A percentile compares a stretch with the other conserved stretches of the same genome.
Conservation (phyloP, 2,888 invertebrate genomes). For the Monochamus alternatus region DNA sequence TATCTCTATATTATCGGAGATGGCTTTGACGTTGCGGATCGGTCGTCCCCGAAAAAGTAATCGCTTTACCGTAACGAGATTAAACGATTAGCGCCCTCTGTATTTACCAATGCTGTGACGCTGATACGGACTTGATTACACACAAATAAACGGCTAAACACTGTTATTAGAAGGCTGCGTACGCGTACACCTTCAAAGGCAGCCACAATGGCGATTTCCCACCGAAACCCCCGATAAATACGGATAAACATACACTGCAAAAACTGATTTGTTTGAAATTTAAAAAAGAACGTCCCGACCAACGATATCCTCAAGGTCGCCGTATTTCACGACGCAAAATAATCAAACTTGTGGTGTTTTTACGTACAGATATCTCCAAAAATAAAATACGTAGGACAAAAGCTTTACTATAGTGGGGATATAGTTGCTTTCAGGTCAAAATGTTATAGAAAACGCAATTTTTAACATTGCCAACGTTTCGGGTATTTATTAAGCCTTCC, state of each 20-base stretch:
- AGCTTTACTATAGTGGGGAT: no score
- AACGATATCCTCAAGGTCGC: no score
- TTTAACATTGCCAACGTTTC: no score
- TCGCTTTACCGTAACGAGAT: constrained; percentile 24
- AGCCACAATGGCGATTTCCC: constrained; percentile 20
- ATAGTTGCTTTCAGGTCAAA: no score
- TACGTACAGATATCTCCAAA: no score
- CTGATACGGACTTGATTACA: constrained; percentile 29
- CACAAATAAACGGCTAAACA: constrained; percentile 20
- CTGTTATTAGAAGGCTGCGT: constrained; percentile 14
- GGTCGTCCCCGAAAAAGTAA: constrained; percentile 10
- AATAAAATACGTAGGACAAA: no score
- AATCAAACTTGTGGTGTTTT: no score
- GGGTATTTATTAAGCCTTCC: no score
- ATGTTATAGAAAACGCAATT: no score
- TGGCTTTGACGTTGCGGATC: neutral
- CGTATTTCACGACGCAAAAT: no score
- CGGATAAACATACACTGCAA: neutral
- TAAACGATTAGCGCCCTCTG: constrained; percentile 22
- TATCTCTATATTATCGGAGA: neutral
- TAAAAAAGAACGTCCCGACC: no score
- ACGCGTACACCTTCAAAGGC: constrained; percentile 21
- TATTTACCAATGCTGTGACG: constrained; percentile 7
- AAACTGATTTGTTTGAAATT: no score
- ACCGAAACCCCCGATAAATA: constrained; percentile 9